Evolutionary conservation across 2,113 vertebrate genomes (phyloP), one percentile per base, ranked within the genome.

Genomic region (Entosphenus tridentatus): DNA sequence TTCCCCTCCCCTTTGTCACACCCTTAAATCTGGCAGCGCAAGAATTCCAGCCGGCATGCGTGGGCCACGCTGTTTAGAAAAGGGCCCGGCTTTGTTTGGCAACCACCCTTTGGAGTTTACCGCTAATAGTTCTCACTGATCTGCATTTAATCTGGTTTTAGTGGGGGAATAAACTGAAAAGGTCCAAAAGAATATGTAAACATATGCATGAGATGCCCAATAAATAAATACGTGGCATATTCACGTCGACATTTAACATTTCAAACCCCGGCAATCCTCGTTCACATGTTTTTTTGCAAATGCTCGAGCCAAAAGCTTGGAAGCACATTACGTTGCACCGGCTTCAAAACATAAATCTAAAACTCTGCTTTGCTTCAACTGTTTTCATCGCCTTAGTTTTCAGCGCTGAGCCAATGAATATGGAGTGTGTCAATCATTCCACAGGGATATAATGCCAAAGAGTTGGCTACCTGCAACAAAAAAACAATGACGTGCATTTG

Each of bases 121-220:
- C 21, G 62, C 62, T 65, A 65, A 65, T 11, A 65, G 62, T 65
- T 65, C n/a, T 11, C 62, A 21, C 62, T 65, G 62, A 65, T 65
- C 62, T 21, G n/a, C 62, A 65, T 65, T 65, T 65, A 65, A 65
- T 65, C 62, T 16, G 62, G 62, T 65, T 65, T 65, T n/a, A n/a
- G n/a, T n/a, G 62, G 21, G 21, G 21, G 21, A 21, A 65, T 16
- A 65, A 16, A 65, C 62, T n/a, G 62, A 21, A 65, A 65, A 21
- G 21, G 21, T 9, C n/a, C n/a, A 21, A 16, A 21, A 21, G 62
- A 21, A 16, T 65, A 21, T 65, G 10, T 65, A 11, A 11, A 11
- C n/a, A 65, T 16, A 65, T 9, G 62, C 21, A 16, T 65, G n/a
- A 39, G n/a, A 65, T 65, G n/a, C 21, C 21, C 21, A 65, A 11